These are phyloP conservation scores for Hylaea fasciaria DNA, from an alignment of 2,888 invertebrate species.

Conservation along the genomic window DNA sequence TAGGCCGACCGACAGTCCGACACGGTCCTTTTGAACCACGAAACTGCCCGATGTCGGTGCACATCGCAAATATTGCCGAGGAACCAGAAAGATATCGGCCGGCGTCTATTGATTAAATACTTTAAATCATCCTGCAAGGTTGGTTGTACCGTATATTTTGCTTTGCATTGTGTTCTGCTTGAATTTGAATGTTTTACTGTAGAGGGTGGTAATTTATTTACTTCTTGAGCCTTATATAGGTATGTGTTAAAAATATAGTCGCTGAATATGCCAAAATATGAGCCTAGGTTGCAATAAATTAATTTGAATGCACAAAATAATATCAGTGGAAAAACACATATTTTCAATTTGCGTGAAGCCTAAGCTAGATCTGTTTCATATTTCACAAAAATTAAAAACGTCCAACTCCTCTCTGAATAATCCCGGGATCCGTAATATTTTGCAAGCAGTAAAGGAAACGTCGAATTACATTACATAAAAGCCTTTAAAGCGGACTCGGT, in stretches of 20 bases:
- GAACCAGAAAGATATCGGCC: neutral
- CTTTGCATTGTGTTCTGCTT: no score
- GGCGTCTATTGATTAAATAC: neutral
- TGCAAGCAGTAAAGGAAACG: conserved; percentile 39
- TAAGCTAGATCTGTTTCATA: conserved; percentile 12
- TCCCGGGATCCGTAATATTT: conserved; percentile 34
- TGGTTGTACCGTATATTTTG: no score
- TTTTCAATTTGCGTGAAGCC: conserved; percentile 1
- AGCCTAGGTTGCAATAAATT: no score
- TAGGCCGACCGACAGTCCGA: conserved; percentile 22
- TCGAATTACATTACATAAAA: conserved; percentile 49
- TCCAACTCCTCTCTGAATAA: conserved; percentile 25
- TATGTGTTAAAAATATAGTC: no score
- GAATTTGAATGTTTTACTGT: no score
- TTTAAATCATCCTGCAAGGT: neutral
- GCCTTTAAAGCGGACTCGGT: conserved; percentile 51
- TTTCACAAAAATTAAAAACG: conserved; percentile 28
- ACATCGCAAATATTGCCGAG: conserved; percentile 16
- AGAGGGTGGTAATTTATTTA: no score
- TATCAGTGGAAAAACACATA: neutral
- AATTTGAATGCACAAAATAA: neutral
- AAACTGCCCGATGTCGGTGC: conserved; percentile 7
- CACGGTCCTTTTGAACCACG: conserved; percentile 62
- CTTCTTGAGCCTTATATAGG: no score
- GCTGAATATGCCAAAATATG: no score